Evolutionary conservation across 2,113 vertebrate genomes (phyloP), one percentile per base, ranked within the genome.

Genomic region (Vidua macroura): DNA sequence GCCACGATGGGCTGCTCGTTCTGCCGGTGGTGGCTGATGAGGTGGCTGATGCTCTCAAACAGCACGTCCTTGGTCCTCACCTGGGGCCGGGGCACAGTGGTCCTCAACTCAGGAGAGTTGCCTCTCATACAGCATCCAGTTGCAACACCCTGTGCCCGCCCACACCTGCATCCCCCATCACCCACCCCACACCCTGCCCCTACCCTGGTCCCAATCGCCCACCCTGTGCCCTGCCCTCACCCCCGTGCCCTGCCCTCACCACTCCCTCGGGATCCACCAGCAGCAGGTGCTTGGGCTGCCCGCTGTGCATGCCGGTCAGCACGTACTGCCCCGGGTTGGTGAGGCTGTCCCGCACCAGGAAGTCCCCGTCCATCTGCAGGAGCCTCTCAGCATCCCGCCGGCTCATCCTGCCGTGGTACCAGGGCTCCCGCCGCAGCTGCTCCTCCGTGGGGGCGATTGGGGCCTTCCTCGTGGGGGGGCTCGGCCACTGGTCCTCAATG

Each of bases 341-440:
- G 21, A 99, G 98, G 82, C 99, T 99, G 97, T 99, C 99, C 25
- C 99, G 96, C 73, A 99, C 99, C 12, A 99, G 97, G 96, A 99
- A 99, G 88, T 99, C 99, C 18, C 99, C 99, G 0, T 99, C 99
- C 2, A 92, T 96, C 56, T 98, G 98, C 83, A 99, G 98, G 72
- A 99, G 97, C 86, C 97, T 98, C 97, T 99, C 99, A 0, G 99
- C 99, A 0, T 99, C 99, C 41, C 98, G 86, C 5, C 99, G 98
- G 97, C 98, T 99, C 99, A 99, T 99, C 74, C 98, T 98, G 11
- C 99, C 99, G 2, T 99, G 99, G 97, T 99, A 99, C 99, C 99
- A 99, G 13, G 98, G 96, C 95, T 99, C 99, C 83, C 95, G 93
- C 37, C 98, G 96, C 11, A 99, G 98, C 96, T 99, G 99, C 78